These are phyloP conservation scores for Tolypeutes matacus DNA, from an alignment of 2,797 vertebrate genomes.

Conservation along the genomic window DNA sequence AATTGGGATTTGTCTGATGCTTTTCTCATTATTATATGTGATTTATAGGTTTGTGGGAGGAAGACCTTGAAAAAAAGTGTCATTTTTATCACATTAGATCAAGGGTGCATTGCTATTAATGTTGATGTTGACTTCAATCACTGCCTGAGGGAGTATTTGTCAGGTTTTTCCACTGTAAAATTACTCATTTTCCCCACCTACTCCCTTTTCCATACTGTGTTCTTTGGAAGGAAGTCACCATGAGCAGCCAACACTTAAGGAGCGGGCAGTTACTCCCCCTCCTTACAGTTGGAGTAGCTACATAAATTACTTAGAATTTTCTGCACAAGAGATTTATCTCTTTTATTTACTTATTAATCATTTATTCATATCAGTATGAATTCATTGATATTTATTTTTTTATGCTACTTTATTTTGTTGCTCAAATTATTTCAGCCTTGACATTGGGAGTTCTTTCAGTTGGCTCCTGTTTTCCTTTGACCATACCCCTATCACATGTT, in stretches of 20 bases:
- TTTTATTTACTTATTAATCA: slow-evolving; percentile 1
- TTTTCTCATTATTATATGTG: background rate
- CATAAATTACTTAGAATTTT: background rate
- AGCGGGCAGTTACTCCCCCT: background rate
- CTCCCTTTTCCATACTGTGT: background rate
- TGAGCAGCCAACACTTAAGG: background rate
- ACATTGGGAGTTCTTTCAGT: background rate
- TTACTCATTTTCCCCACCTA: background rate
- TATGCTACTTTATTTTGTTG: background rate
- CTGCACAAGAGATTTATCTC: background rate
- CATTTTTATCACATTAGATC: background rate
- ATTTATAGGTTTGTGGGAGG: background rate
- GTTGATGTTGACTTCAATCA: background rate
- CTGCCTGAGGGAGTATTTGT: background rate
- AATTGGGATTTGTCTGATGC: background rate
- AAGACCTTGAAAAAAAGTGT: background rate
- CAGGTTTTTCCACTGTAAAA: background rate
- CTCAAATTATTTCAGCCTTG: background rate
- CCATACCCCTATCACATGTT: too few relatives aligned
- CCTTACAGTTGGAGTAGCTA: background rate
- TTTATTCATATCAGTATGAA: background rate
- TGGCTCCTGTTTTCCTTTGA: background rate
- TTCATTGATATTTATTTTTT: background rate
- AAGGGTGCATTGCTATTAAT: background rate
- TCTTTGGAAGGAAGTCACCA: background rate